Percentiles rank a stretch among this genome's conserved stretches.
Evolutionary conservation across 2,888 invertebrate species (phyloP).

Genomic region (Camptogramma bilineatum): DNA sequence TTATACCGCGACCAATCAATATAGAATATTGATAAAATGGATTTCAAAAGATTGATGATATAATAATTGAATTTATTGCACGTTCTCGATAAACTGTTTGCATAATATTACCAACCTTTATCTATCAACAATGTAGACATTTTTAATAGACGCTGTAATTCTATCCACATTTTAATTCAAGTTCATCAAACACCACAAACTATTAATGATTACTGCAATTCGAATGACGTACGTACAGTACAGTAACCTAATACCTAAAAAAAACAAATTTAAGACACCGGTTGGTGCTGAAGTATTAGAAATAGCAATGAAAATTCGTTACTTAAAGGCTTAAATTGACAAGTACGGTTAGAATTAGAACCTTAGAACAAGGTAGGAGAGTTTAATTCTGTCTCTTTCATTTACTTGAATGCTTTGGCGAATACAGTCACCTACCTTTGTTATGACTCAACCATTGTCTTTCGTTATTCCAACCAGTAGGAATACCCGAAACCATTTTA

Average conservation of each 20-base stretch:
- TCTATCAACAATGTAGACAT: slow-evolving; percentile 62
- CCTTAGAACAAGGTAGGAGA: slow-evolving; percentile 12
- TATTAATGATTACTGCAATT: neutral
- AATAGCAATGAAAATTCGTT: slow-evolving; percentile 24
- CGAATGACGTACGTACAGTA: neutral
- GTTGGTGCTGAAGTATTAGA: slow-evolving; percentile 14
- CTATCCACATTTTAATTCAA: slow-evolving; percentile 7
- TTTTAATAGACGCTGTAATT: slow-evolving; percentile 61
- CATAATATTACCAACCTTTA: slow-evolving; percentile 73
- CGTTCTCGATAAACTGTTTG: slow-evolving; percentile 68
- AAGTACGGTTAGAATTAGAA: slow-evolving; percentile 7
- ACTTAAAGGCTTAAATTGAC: slow-evolving; percentile 24
- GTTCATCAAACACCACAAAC: neutral
- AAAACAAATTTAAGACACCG: neutral
- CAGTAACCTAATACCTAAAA: neutral
- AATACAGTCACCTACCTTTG: slow-evolving; percentile 26
- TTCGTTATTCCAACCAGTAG: slow-evolving; percentile 10
- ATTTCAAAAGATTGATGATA: slow-evolving; percentile 65
- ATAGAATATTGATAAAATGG: slow-evolving; percentile 38
- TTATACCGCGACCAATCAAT: neutral
- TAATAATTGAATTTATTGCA: slow-evolving; percentile 64
- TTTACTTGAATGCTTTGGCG: slow-evolving; percentile 20
- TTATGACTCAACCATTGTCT: slow-evolving; percentile 21
- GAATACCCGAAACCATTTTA: slow-evolving; percentile 7
- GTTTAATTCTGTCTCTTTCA: slow-evolving; percentile 22